Evolutionary conservation across 2,113 vertebrate species (phyloP).

Genomic region (Naja naja): DNA sequence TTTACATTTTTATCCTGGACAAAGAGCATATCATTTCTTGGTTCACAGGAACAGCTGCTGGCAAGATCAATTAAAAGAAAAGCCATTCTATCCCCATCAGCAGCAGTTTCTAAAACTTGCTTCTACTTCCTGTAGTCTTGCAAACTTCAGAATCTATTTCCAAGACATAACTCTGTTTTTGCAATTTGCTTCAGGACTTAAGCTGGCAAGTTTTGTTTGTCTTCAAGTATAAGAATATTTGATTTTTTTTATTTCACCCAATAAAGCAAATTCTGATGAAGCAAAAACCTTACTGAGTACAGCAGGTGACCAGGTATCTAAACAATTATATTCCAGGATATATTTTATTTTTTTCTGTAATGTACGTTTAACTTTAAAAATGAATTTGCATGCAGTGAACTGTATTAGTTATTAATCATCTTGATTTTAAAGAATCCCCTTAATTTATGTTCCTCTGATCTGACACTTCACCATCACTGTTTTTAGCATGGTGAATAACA

Average conservation of each 20-base stretch:
- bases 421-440: background rate
- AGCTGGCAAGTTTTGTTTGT: background rate
- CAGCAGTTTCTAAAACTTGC: background rate
- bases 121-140: background rate
- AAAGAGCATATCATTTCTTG: background rate
- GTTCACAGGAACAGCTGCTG: background rate
- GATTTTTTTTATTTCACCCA: background rate
- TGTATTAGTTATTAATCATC: background rate
- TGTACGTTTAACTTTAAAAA: background rate
- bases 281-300: constrained; percentile 39
- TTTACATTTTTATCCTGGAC: background rate
- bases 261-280: constrained; percentile 9
- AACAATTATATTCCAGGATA: constrained; percentile 40
- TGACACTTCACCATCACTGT: background rate
- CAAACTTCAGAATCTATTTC: background rate
- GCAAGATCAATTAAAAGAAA: constrained; percentile 8
- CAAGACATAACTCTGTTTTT: constrained; percentile 17
- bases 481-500: background rate
- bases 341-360: background rate
- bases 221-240: constrained; percentile 9
- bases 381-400: background rate
- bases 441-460: background rate
- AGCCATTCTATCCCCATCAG: background rate
- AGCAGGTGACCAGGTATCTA: constrained; percentile 41
- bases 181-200: background rate